Evolutionary conservation across 2,888 invertebrate species (phyloP), one percentile per base, ranked within the genome.

Genomic region (Hypomecis punctinalis): DNA sequence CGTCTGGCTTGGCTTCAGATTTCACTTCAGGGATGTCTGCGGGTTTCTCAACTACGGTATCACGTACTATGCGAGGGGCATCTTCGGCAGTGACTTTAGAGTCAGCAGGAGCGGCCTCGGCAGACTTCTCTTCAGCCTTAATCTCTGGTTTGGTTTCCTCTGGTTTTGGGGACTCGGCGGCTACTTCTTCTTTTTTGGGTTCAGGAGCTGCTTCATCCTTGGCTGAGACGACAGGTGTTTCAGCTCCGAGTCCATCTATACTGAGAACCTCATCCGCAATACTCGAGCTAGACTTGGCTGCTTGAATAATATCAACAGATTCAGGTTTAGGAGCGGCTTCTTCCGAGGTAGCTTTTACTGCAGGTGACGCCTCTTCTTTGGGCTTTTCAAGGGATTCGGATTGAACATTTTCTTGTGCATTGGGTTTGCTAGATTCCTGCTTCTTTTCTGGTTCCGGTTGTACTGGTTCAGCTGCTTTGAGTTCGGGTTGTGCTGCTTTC

Each of bases 51-150:
- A 85, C 86, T 35, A 86, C 82, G 6, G 90, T 88, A 55, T 89
- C 91, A 45, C 93, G 89, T 13, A 90, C 81, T 62, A 91, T 88
- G 43, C 90, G 81, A 11, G 85, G 75, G 47, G 76, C 76, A 13
- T 89, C 89, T 37, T 85, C 85, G 57, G 70, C 43, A 6, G 69
- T 61, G 7, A 53, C 70, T 46, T 56, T 54, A 49, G 58, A 8
- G 39, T 67, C 67, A 33, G 54, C 63, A 11, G 77, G 10, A 9
- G 39, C 33, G 5, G 56, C 23, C 35, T 57, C 53, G 36, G 52
- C 56, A 35, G 48, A 64, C 63, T 79, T 79, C n/a, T 70, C 62
- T 33, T 42, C 61, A 5, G 49, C 37, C 33, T 57, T 58, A 3
- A 63, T 61, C 54, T 66, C 69, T 6, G 72, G 37, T 68, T 72